Percentiles rank a stretch among this genome's conserved stretches.
phyloP scores from a whole-genome alignment of 2,797 vertebrate species.

The Linurgus olivaceus region DNA sequence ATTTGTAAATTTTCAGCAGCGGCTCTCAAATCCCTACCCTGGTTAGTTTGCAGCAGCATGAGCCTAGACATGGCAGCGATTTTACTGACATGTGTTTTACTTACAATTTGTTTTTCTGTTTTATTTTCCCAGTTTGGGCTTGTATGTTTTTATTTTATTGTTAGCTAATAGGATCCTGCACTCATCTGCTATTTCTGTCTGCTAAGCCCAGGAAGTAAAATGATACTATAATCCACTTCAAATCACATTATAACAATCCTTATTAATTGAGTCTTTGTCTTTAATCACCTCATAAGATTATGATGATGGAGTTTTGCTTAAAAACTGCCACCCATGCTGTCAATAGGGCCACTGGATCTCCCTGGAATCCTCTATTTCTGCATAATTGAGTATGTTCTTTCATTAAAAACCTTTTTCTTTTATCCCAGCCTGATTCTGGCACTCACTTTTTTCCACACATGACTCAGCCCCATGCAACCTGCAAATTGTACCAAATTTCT shows the following conservation, averaged over 20 bases:
- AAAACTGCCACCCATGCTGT: background rate
- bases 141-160: background rate
- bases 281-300: constrained; percentile 34
- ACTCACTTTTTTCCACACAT: background rate
- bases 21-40: background rate
- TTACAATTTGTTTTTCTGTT: background rate
- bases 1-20: constrained; percentile 5
- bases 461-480: background rate
- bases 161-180: background rate
- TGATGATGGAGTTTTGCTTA: background rate
- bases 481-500: background rate
- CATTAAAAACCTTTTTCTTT: background rate
- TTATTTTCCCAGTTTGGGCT: background rate
- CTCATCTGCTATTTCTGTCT: background rate
- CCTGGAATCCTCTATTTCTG: background rate
- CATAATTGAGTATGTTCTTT: background rate
- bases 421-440: background rate
- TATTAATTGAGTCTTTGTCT: constrained; percentile 30
- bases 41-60: background rate
- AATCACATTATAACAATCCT: constrained; percentile 22
- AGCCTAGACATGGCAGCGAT: background rate
- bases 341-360: background rate
- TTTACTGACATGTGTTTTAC: background rate
- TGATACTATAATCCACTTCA: constrained; percentile 11
- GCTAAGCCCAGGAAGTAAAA: background rate